Conservation (phyloP, 2,797 vertebrate species). For the Notolabrus celidotus region DNA sequence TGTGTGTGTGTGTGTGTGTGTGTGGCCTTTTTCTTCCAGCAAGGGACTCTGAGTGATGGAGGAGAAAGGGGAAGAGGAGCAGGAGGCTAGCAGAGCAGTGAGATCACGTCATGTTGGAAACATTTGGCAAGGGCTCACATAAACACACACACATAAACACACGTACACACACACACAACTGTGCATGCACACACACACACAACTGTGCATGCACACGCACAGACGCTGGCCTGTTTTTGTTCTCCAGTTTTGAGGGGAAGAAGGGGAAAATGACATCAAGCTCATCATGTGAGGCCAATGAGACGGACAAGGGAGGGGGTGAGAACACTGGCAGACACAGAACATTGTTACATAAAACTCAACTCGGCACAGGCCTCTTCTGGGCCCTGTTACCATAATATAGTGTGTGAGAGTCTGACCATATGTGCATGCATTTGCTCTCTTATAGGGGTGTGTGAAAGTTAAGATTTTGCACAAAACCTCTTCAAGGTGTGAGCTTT, state of each 20-base stretch:
- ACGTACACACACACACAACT: constrained; percentile 24
- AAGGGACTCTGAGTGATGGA: constrained; percentile 64
- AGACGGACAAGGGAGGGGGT: constrained; percentile 67
- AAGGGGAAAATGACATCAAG: constrained; percentile 85
- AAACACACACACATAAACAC: constrained; percentile 58
- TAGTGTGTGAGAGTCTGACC: constrained; percentile 18
- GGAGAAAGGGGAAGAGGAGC: constrained; percentile 68
- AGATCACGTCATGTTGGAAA: constrained; percentile 86
- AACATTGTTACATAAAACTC: constrained; percentile 79
- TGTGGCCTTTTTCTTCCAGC: constrained; percentile 31
- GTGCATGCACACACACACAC: constrained; percentile 18
- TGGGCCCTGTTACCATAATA: constrained; percentile 49
- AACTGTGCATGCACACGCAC: constrained; percentile 38
- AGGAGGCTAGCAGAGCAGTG: constrained; percentile 67
- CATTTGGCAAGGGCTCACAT: constrained; percentile 80
- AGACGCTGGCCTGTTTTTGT: constrained; percentile 78
- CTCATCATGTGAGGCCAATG: constrained; percentile 85
- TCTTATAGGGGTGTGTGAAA: neutral
- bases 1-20: constrained; percentile 19
- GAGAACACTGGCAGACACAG: constrained; percentile 68
- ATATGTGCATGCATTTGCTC: constrained; percentile 31
- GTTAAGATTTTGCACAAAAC: constrained; percentile 27
- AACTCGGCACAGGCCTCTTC: constrained; percentile 54
- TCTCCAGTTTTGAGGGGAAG: constrained; percentile 74
- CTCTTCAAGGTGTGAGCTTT: constrained; percentile 41